Evolutionary conservation across 2,888 invertebrate genomes (phyloP).

Genomic region (Hetaerina titia): DNA sequence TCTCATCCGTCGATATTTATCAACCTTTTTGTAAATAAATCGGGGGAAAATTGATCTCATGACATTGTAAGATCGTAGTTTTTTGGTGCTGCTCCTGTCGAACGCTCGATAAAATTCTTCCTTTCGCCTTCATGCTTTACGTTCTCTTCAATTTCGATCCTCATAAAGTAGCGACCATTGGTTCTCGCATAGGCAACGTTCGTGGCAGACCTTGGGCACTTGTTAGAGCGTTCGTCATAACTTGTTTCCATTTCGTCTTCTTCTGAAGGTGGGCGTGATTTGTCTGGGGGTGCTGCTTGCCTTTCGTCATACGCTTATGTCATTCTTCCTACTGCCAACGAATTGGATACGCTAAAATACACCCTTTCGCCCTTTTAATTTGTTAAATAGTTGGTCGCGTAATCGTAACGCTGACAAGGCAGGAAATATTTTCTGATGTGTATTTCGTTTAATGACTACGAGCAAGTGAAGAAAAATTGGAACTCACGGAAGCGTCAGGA

Average conservation of each 20-base stretch:
- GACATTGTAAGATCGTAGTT: too few relatives aligned
- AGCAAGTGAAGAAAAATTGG: too few relatives aligned
- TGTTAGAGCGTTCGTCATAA: constrained; percentile 45
- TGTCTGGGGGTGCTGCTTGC: background rate
- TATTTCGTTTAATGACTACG: too few relatives aligned
- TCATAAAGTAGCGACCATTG: background rate
- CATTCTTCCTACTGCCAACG: background rate
- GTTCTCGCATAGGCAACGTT: background rate
- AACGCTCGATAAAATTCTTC: too few relatives aligned
- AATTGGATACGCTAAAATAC: background rate
- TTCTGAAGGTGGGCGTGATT: constrained; percentile 10
- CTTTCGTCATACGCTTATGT: background rate
- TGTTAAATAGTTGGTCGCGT: background rate
- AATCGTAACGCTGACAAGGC: background rate
- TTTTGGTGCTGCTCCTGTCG: too few relatives aligned
- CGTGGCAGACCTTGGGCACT: constrained; percentile 25
- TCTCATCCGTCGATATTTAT: too few relatives aligned
- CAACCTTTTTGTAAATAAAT: too few relatives aligned
- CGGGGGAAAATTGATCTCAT: too few relatives aligned
- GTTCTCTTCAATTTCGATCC: background rate
- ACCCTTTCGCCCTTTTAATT: background rate
- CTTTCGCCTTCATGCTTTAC: too few relatives aligned
- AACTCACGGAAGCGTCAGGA: too few relatives aligned
- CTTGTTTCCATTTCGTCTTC: constrained; percentile 39
- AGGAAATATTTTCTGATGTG: too few relatives aligned